Base-by-base conservation (phyloP, 2,888 invertebrate genomes). In the Nebria brevicollis region DNA sequence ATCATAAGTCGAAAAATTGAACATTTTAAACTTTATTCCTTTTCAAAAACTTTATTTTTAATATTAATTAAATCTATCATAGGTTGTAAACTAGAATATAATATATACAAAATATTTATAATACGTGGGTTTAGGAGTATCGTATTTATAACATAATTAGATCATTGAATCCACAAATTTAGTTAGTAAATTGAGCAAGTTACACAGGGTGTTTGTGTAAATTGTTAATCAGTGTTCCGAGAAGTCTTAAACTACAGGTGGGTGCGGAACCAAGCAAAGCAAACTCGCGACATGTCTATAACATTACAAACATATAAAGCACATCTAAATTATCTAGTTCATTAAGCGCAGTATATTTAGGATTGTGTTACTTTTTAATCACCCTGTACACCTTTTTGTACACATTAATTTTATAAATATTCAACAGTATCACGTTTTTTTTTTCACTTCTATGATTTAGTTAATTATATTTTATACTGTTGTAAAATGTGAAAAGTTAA, bases 151-250 rank as follows among this genome's bases (percentile, higher is more conserved):
- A 72, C 80, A 70, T 70, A 80, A 75, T 75, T 75, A 75, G 43
- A 75, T 54, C 75, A 66, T 34, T 54, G 75, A 80, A 75, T 80
- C 80, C 80, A 65, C 70, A 75, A 80, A 80, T 75, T 80, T 70
- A 43, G 80, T 80, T 80, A 75, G 75, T 75, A 80, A 80, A 80
- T 80, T 75, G 75, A 75, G 41, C 75, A 75, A 80, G 80, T 80
- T 75, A 80, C 75, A 80, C 68, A 41, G 75, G 75, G 72, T 75
- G 75, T 26, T 80, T 80, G 80, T 75, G 75, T 80, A 80, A 80
- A 80, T 80, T 75, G 80, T 80, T 80, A 80, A 80, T 80, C 80
- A 75, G 75, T 80, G 80, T 75, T 75, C 70, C 74, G 79, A 79
- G 74, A 66, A 79, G 79, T 79, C 79, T 79, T 79, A 75, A 79